Conservation (phyloP, 2,888 invertebrate genomes). For the Ectropis crepuscularia region DNA sequence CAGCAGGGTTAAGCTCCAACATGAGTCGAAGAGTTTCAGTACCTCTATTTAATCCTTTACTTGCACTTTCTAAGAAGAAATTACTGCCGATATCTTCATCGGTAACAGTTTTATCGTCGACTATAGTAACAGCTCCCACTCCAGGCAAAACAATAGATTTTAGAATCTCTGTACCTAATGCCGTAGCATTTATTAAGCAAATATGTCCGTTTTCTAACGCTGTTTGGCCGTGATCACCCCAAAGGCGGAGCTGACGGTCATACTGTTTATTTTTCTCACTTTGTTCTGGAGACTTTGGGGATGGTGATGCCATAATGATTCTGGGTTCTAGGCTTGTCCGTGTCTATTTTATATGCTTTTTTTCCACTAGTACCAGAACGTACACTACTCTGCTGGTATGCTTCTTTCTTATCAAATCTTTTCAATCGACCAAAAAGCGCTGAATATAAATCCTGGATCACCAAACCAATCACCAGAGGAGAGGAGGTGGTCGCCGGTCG, state of each 20-base stretch:
- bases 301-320: conserved; percentile 86
- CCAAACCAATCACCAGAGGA: too few relatives aligned
- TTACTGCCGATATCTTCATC: conserved; percentile 98
- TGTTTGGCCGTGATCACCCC: conserved; percentile 99
- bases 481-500: too few relatives aligned
- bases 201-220: conserved; percentile 95
- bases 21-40: conserved; percentile 92
- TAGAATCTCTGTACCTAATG: conserved; percentile 96
- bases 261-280: conserved; percentile 91
- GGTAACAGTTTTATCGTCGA: conserved; percentile 93
- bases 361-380: too few relatives aligned
- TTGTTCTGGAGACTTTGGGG: conserved; percentile 89
- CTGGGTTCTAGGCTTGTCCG: conserved; percentile 24
- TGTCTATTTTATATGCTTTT: too few relatives aligned
- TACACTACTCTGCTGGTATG: too few relatives aligned
- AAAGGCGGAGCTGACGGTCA: conserved; percentile 94
- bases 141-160: conserved; percentile 98
- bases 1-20: conserved; percentile 96
- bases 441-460: too few relatives aligned
- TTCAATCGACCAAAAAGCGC: too few relatives aligned
- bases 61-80: conserved; percentile 95
- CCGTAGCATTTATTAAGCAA: conserved; percentile 97
- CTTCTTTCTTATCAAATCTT: too few relatives aligned
- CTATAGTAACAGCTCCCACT: conserved; percentile 95
- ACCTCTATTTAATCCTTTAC: conserved; percentile 93